Conservation (phyloP, 2,113 vertebrate species). For the Gobio gobio region DNA sequence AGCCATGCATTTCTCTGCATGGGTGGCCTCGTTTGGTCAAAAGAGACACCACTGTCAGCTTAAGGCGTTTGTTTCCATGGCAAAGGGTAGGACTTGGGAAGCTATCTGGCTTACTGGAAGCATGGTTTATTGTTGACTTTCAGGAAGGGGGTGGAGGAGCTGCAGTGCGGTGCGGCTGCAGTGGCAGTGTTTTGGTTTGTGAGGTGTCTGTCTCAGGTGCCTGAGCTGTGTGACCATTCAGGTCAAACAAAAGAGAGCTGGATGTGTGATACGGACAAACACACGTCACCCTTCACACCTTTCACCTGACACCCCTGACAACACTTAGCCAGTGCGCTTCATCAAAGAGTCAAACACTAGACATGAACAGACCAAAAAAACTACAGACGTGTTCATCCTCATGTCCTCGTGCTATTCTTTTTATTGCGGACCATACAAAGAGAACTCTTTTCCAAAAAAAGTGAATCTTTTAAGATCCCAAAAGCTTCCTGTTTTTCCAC, state of each 20-base stretch:
- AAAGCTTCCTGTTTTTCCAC: too few species aligned
- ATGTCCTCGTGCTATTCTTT: background rate
- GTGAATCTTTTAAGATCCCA: background rate
- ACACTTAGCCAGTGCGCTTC: background rate
- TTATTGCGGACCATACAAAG: background rate
- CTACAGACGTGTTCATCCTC: too few species aligned
- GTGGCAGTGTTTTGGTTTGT: constrained; percentile 16
- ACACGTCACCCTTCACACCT: constrained; percentile 8
- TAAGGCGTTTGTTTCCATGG: constrained; percentile 72
- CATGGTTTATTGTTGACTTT: constrained; percentile 77
- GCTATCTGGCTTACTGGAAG: constrained; percentile 80
- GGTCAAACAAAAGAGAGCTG: constrained; percentile 36
- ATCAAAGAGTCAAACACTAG: background rate
- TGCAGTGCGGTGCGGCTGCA: constrained; percentile 1
- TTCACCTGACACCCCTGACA: constrained; percentile 39
- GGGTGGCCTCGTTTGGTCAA: constrained; percentile 70
- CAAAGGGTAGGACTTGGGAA: constrained; percentile 66
- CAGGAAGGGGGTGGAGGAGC: constrained; percentile 66
- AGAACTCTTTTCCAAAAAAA: background rate
- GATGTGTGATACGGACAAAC: constrained; percentile 4
- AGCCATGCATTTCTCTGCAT: constrained; percentile 50
- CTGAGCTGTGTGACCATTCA: constrained; percentile 27
- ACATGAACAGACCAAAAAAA: background rate
- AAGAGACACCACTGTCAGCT: constrained; percentile 58
- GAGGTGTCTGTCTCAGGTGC: constrained; percentile 46